A percentile compares a stretch with the other conserved stretches of the same genome.
These are phyloP conservation scores for Hydropotes inermis DNA, from an alignment of 2,113 vertebrate genomes.

Conservation along the genomic window DNA sequence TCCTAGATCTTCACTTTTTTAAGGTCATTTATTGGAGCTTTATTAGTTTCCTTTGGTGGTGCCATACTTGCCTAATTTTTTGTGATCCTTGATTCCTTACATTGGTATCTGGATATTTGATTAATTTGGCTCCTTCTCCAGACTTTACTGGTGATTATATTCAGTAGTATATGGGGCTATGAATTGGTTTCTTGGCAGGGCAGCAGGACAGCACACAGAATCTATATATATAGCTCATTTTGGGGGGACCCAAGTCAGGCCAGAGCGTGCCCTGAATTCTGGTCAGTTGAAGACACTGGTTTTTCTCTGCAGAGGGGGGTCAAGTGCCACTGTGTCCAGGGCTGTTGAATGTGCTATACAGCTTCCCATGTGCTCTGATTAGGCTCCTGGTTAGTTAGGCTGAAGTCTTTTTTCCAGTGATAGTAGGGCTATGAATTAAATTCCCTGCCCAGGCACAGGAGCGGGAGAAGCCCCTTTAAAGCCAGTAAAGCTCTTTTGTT, in stretches of 20 bases:
- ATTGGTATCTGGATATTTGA: background rate
- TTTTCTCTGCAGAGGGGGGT: background rate
- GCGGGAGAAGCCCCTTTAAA: background rate
- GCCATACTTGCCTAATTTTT: background rate
- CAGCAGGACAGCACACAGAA: background rate
- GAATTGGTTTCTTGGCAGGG: background rate
- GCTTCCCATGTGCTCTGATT: background rate
- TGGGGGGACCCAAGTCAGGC: background rate
- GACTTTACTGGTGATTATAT: background rate
- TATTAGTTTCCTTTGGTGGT: background rate
- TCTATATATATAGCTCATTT: background rate
- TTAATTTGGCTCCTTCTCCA: background rate
- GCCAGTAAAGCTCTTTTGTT: background rate
- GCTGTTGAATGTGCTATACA: background rate
- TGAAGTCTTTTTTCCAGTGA: background rate
- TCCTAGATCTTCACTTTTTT: background rate
- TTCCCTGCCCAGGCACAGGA: background rate
- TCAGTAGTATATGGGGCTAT: no score
- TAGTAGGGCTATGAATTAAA: background rate
- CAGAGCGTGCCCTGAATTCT: background rate
- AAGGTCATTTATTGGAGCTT: background rate
- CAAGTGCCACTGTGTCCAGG: background rate
- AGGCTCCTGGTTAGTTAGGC: background rate
- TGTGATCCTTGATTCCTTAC: background rate
- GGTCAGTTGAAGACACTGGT: background rate